phyloP scores from a whole-genome alignment of 2,888 invertebrate species.

The Endotricha flammealis region DNA sequence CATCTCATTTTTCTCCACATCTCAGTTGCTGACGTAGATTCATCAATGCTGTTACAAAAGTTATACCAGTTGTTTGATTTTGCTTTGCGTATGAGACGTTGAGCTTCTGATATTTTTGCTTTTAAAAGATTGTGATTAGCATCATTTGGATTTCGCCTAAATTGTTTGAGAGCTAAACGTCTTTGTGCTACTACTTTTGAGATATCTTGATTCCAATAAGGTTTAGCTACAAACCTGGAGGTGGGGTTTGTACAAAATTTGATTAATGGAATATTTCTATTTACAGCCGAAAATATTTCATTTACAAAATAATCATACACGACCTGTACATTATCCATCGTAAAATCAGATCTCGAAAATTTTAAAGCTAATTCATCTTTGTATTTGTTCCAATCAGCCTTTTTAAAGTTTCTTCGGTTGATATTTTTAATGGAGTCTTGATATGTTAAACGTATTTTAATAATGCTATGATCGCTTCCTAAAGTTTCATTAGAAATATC shows the following conservation, averaged over 20 bases:
- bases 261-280: constrained; percentile 10
- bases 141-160: constrained; percentile 14
- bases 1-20: constrained; percentile 14
- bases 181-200: constrained; percentile 14
- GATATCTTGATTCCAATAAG: constrained; percentile 11
- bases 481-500: constrained; percentile 12
- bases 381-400: no score
- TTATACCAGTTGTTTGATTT: constrained; percentile 4
- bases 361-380: not conserved
- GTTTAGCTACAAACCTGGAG: constrained; percentile 12
- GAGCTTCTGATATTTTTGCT: constrained; percentile 5
- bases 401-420: no score
- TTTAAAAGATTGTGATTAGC: constrained; percentile 10
- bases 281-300: constrained; percentile 4
- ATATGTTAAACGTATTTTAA: not conserved
- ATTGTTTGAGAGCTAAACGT: constrained; percentile 9
- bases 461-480: constrained; percentile 6
- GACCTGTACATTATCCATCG: no score
- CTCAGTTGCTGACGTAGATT: constrained; percentile 1
- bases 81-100: constrained; percentile 1
- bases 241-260: constrained; percentile 8
- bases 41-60: constrained; percentile 10
- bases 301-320: constrained; percentile 10
- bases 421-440: not conserved
- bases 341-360: not conserved